phyloP scores from a whole-genome alignment of 2,113 vertebrate species.

The Siniperca knerii region DNA sequence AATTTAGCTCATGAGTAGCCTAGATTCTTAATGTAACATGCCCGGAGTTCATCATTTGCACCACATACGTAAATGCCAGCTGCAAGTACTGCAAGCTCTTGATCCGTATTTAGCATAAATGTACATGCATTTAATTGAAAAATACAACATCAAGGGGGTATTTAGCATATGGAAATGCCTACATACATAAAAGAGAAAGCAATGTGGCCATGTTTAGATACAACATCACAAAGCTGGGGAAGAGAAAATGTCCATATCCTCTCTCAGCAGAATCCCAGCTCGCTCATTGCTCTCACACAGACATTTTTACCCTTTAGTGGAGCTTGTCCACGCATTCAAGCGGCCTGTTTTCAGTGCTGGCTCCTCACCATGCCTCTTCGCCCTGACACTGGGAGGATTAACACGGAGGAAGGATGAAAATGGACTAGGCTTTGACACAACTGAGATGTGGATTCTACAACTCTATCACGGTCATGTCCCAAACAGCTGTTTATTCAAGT shows the following conservation, averaged over 20 bases:
- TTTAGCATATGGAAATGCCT: constrained; percentile 22
- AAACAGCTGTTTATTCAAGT: background rate
- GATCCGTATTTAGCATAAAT: constrained; percentile 21
- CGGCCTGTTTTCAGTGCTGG: background rate
- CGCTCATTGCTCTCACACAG: background rate
- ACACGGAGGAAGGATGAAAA: background rate
- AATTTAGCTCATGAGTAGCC: background rate
- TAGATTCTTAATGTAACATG: background rate
- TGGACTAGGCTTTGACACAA: background rate
- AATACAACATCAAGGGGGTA: background rate
- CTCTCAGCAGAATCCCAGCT: background rate
- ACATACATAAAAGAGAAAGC: background rate
- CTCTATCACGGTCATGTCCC: background rate
- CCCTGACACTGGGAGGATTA: background rate
- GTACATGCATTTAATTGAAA: constrained; percentile 10
- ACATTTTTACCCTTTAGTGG: background rate
- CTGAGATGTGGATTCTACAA: background rate
- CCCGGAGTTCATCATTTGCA: background rate
- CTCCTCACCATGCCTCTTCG: background rate
- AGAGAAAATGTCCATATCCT: background rate
- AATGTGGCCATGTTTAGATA: background rate
- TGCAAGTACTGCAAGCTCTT: background rate
- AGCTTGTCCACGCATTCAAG: background rate
- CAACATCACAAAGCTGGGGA: background rate
- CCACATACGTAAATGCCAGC: background rate